Conservation (phyloP, 2,797 vertebrate genomes). For the Sebastes oblongus region DNA sequence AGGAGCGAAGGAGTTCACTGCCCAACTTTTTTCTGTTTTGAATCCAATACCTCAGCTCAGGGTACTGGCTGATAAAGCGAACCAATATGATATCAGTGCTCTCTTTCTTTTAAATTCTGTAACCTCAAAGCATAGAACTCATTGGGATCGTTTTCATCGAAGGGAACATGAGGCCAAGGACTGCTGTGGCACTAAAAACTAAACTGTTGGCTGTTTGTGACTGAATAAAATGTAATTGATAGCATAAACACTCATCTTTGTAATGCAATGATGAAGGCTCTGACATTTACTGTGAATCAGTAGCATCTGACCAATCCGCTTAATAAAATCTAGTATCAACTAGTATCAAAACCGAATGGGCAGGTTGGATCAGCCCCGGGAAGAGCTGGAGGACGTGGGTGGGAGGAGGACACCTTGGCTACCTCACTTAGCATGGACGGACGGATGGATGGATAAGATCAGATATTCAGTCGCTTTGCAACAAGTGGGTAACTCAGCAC, state of each 20-base stretch:
- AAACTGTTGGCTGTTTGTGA: not conserved
- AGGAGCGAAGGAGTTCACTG: not conserved
- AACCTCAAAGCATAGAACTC: not conserved
- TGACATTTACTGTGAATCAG: not conserved
- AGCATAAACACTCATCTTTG: not conserved
- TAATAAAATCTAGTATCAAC: not conserved
- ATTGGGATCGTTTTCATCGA: not conserved
- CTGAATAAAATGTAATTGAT: not conserved
- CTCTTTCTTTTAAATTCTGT: not conserved
- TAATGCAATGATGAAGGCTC: not conserved
- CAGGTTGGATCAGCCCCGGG: not conserved
- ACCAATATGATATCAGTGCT: not conserved
- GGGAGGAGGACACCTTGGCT: not conserved
- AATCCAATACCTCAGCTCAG: not conserved
- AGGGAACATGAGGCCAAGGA: not conserved
- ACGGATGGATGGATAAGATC: not conserved
- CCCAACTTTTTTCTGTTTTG: not conserved
- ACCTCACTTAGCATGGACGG: not conserved
- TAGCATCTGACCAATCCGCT: not conserved
- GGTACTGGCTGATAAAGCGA: not conserved
- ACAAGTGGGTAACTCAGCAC: not conserved
- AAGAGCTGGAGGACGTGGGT: not conserved
- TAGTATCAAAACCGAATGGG: not conserved
- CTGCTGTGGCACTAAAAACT: not conserved
- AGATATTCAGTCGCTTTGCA: not conserved